Evolutionary conservation across 1,140 invertebrate species (phyloP).

Genomic region (Daktulosphaira vitifoliae): DNA sequence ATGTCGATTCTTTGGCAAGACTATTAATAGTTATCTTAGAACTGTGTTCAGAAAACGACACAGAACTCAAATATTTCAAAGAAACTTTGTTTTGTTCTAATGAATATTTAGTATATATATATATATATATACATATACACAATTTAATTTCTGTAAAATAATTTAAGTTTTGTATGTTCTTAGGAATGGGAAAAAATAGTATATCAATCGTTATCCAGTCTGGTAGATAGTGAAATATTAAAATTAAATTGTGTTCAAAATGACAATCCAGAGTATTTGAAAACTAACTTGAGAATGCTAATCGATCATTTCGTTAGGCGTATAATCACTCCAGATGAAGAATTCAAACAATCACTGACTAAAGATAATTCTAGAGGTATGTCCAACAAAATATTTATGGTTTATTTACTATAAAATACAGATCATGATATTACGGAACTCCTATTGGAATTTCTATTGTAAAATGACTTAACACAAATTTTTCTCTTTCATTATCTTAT

Average conservation of each 20-base stretch:
- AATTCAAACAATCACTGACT: neutral
- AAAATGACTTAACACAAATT: too few species aligned
- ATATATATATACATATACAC: too few species aligned
- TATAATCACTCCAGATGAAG: neutral
- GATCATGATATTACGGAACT: too few species aligned
- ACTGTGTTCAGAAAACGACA: slow-evolving; percentile 15
- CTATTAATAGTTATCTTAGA: neutral
- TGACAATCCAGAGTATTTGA: neutral
- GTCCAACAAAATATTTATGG: neutral
- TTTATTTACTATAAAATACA: too few species aligned
- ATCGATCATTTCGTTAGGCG: neutral
- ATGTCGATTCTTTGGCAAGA: neutral
- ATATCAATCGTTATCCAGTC: neutral
- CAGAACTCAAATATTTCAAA: neutral
- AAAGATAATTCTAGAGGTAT: slow-evolving; percentile 16
- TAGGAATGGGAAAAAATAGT: slow-evolving; percentile 15
- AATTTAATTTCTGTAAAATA: too few species aligned
- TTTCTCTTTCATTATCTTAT: too few species aligned
- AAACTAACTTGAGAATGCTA: neutral
- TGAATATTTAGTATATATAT: neutral
- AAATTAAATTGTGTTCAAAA: slow-evolving; percentile 7
- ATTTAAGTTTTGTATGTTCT: too few species aligned
- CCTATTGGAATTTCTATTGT: too few species aligned
- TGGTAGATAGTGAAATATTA: neutral
- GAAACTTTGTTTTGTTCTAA: neutral